Conservation (phyloP, 1,140 invertebrate species). For the Drosophila murphyi region DNA sequence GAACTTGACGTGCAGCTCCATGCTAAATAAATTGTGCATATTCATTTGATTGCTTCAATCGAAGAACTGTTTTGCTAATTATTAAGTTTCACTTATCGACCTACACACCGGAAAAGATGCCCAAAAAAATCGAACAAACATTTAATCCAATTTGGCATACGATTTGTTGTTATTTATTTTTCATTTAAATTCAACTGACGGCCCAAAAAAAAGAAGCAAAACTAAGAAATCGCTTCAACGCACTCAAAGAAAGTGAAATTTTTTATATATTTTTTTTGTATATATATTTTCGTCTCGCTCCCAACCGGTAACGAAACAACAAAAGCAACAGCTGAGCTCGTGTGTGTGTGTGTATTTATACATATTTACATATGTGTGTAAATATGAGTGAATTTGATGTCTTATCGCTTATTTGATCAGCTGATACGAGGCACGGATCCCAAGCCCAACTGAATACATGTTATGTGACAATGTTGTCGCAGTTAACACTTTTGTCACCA, state of each 20-base stretch:
- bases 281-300: conserved; percentile 32
- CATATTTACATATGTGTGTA: conserved; percentile 36
- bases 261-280: conserved; percentile 37
- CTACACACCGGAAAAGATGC: conserved; percentile 51
- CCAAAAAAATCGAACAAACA: conserved; percentile 18
- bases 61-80: conserved; percentile 37
- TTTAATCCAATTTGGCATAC: conserved; percentile 57
- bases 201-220: conserved; percentile 29
- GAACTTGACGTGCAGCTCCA: conserved; percentile 41
- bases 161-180: conserved; percentile 34
- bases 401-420: conserved; percentile 37
- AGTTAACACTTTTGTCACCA: background rate
- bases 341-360: conserved; percentile 7
- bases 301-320: conserved; percentile 43
- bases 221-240: conserved; percentile 38
- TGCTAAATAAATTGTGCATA: conserved; percentile 20
- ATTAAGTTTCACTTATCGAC: conserved; percentile 56
- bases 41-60: conserved; percentile 28
- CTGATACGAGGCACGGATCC: background rate
- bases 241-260: conserved; percentile 76
- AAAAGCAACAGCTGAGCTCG: conserved; percentile 53
- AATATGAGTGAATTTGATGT: conserved; percentile 60
- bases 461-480: background rate
- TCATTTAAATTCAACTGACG: conserved; percentile 31
- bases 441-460: conserved; percentile 13